These are phyloP conservation scores for Aphidius gifuensis DNA, from an alignment of 1,140 invertebrate genomes.

Conservation along the genomic window DNA sequence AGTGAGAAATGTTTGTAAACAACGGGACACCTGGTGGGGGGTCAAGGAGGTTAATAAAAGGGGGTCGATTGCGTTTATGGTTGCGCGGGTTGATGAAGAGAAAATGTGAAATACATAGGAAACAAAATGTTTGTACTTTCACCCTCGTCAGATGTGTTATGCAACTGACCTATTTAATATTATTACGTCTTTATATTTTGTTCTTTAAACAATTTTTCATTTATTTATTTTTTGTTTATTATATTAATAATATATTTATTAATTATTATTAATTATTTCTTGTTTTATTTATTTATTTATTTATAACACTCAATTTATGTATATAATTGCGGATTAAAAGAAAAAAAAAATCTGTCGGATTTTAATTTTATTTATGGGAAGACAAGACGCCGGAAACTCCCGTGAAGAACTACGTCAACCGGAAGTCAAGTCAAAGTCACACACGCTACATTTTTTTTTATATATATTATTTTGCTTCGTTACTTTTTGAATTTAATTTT, in stretches of 20 bases:
- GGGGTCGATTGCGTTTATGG: no score
- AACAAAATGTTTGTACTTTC: constrained; percentile 22
- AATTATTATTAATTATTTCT: background rate
- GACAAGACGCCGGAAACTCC: constrained; percentile 14
- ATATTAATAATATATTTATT: no score
- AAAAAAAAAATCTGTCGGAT: no score
- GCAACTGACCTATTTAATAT: constrained; percentile 44
- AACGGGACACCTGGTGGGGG: constrained; percentile 25
- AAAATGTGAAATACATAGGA: no score
- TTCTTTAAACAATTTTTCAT: background rate
- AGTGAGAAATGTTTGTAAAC: constrained; percentile 48
- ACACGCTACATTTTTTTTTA: constrained; percentile 16
- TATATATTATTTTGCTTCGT: constrained; percentile 6
- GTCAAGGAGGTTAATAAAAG: constrained; percentile 18
- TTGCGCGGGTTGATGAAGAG: no score
- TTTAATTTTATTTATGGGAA: constrained; percentile 13
- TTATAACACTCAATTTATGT: no score
- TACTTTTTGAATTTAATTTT: background rate
- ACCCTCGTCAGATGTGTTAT: constrained; percentile 27
- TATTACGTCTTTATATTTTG: background rate
- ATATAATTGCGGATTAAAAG: no score
- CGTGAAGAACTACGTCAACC: constrained; percentile 1
- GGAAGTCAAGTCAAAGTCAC: constrained; percentile 15
- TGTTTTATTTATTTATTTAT: no score
- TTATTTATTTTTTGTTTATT: background rate